Base-by-base conservation (phyloP, 2,888 invertebrate genomes). In the Drosophila ustulata region DNA sequence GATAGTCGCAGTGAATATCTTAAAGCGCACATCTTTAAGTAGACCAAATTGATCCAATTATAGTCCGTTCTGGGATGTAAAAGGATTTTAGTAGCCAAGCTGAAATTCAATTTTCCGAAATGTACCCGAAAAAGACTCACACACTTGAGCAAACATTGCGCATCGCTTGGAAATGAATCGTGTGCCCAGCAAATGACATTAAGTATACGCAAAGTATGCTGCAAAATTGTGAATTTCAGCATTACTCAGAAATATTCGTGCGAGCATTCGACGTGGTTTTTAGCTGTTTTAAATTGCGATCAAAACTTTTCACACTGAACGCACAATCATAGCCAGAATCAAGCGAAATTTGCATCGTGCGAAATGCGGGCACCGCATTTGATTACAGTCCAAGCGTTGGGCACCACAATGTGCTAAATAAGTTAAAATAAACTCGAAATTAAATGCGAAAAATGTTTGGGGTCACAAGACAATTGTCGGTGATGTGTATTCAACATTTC, bases 301-400 rank as follows among this genome's bases (percentile, higher is more conserved):
- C 8, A 4, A 7, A 51, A 39, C 57, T 62, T 49, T 49, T 50
- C 28, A 23, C 49, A 37, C 8, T 8, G 51, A 9, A 23, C 55
- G 25, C 32, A 67, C 67, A 76, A 76, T 77, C 34, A 68, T 65
- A 69, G 73, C 65, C 65, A 50, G 73, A 75, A 77, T 77, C 58
- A 75, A 72, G 37, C 18, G 28, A 37, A 51, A 72, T 53, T 68
- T 68, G 53, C 56, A 68, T 64, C 32, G 25, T 50, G 13, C 30
- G 58, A 64, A 64, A 70, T 61, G 51, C 39, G 56, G 9, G 62
- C 56, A 69, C 62, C 25, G 47, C n/a, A 72, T 77, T 69, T 72
- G 69, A 73, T 77, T 69, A 69, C 58, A 50, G 43, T 5, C 6
- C 18, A 13, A 6, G 30, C 30, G 30, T 2, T 30, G 43, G 9